These are phyloP conservation scores for Pseudotriccus pelzelni DNA, from an alignment of 2,797 vertebrate genomes.

Conservation along the genomic window DNA sequence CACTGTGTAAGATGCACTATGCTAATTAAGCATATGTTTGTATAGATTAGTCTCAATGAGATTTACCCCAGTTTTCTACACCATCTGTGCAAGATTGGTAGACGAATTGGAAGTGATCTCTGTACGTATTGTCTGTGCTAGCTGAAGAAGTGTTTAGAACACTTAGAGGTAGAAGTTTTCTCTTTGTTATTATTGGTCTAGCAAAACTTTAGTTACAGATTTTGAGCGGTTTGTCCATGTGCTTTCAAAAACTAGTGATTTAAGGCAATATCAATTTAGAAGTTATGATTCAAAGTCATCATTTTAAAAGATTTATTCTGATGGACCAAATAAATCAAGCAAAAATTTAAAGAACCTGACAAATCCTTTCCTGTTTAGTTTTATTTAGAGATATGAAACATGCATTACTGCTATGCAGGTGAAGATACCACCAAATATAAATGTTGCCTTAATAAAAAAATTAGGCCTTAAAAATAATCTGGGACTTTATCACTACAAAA, in stretches of 20 bases:
- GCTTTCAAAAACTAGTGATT: background rate
- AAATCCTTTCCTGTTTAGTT: background rate
- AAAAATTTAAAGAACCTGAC: background rate
- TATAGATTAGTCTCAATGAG: conserved; percentile 63
- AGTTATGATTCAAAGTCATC: background rate
- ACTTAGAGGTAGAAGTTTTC: background rate
- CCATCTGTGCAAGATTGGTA: conserved; percentile 64
- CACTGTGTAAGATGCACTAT: conserved; percentile 49
- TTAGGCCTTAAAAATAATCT: background rate
- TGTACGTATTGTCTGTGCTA: background rate
- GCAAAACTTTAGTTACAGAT: background rate
- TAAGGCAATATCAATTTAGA: background rate
- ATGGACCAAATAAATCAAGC: background rate
- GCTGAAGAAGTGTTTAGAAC: background rate
- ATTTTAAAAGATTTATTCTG: background rate
- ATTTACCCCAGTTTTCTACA: conserved; percentile 55
- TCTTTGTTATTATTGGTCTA: background rate
- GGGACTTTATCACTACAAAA: background rate
- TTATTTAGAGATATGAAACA: conserved; percentile 7
- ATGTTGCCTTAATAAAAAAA: conserved; percentile 1
- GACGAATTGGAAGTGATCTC: background rate
- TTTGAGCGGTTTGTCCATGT: background rate
- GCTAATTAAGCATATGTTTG: conserved; percentile 73
- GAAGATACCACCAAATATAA: background rate
- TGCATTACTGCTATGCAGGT: background rate